Evolutionary conservation across 2,888 invertebrate species (phyloP).

Genomic region (Tribolium freemani): DNA sequence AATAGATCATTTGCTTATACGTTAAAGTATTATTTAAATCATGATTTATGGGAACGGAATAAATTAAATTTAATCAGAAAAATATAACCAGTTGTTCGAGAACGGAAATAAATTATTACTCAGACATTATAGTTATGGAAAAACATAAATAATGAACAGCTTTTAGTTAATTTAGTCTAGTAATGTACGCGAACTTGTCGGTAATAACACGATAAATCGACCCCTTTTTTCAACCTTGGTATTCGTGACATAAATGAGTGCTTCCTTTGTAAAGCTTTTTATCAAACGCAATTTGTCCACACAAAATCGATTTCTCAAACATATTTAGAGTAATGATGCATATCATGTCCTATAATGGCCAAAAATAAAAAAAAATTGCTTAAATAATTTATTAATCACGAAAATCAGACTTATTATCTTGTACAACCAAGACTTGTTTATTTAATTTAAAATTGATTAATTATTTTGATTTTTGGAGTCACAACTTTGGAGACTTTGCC

Average conservation of each 20-base stretch:
- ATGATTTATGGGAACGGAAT: no score
- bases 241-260: background rate
- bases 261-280: background rate
- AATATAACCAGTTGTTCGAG: background rate
- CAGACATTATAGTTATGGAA: background rate
- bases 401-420: background rate
- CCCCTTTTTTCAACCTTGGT: background rate
- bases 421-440: background rate
- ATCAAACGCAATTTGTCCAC: background rate
- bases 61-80: no score
- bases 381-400: background rate
- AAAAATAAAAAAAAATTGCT: background rate
- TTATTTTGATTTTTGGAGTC: background rate
- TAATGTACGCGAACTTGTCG: background rate
- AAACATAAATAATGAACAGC: background rate
- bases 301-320: no score
- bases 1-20: no score
- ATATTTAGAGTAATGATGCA: background rate
- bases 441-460: constrained; percentile 1
- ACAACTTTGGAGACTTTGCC: background rate
- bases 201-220: background rate
- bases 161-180: background rate
- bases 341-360: background rate
- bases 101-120: background rate
- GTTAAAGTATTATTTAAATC: no score